Evolutionary conservation across 2,113 vertebrate species (phyloP), one percentile per base, ranked within the genome.

Genomic region (Miniopterus natalensis): DNA sequence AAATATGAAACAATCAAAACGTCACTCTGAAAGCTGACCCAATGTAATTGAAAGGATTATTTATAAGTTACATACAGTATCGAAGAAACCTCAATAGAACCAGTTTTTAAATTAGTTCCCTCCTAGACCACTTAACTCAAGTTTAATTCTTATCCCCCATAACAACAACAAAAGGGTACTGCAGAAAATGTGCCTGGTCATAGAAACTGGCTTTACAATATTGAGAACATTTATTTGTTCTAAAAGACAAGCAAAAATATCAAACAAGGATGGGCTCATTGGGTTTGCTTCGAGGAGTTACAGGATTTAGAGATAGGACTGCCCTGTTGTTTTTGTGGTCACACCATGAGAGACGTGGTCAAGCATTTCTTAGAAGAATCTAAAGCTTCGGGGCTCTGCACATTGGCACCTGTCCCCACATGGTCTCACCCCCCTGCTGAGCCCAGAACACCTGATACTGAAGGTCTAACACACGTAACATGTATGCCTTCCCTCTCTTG

Each of bases 1-100:
- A 96, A 92, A 94, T 36, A 83, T 3, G 6, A 92, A 92, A 87
- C 42, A 66, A 73, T 74, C 31, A 81, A 78, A 91, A 93, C 45
- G 86, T 13, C 47, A n/a, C 2, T 75, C 20, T 77, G n/a, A 90
- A 83, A 47, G 20, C 17, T 68, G 55, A 91, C 40, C 21, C 51
- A n/a, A 55, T 5, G 0, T 45, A 55, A 95, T 12, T 47, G 51
- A 77, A 95, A 88, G 29, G 57, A 40, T 77, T 42, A 8, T 66
- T 81, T 89, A 12, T 61, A 93, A 95, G 53, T 59, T n/a, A 86
- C 65, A 87, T 71, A 36, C 25, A 75, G 0, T 11, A 68, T 31
- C 81, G 84, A 71, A 87, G 53, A 96, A 49, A 90, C 49, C 21
- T 77, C 51, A 84, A 18, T 75, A 45, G 59, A 85, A 80, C 29